phyloP scores from a whole-genome alignment of 2,888 invertebrate genomes.

The Papilio protenor region DNA sequence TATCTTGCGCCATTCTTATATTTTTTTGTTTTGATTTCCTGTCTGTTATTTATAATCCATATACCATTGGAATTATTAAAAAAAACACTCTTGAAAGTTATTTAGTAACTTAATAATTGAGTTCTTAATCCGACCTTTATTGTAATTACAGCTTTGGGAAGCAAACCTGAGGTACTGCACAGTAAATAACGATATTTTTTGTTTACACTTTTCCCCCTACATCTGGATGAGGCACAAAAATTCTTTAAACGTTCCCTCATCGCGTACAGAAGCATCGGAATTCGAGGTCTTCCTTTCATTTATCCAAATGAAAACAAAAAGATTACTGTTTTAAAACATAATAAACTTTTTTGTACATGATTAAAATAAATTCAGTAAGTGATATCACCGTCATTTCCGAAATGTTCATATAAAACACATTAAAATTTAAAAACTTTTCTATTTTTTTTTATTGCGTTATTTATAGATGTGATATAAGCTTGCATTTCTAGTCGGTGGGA shows the following conservation, averaged over 20 bases:
- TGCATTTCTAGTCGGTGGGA: constrained; percentile 40
- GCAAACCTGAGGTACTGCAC: not conserved
- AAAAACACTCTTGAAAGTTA: not conserved
- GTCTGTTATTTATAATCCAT: constrained; percentile 3
- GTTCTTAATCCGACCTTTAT: not conserved
- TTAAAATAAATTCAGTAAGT: constrained; percentile 20
- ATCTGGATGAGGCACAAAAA: constrained; percentile 10
- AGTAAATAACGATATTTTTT: constrained; percentile 1
- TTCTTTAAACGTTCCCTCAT: constrained; percentile 4
- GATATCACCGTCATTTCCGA: constrained; percentile 2
- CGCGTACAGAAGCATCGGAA: not conserved
- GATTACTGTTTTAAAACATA: not conserved
- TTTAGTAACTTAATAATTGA: not conserved
- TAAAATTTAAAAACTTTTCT: not conserved
- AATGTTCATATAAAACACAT: constrained; percentile 1
- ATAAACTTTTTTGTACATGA: not conserved
- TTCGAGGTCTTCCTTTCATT: constrained; percentile 1
- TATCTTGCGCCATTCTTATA: constrained; percentile 28
- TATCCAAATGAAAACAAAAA: not conserved
- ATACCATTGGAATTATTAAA: not conserved
- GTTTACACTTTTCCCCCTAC: not conserved
- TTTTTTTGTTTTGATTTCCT: constrained; percentile 10
- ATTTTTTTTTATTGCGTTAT: constrained; percentile 38
- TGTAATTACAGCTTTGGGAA: not conserved
- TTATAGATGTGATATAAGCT: constrained; percentile 45